A percentile compares a stretch with the other conserved stretches of the same genome.
Evolutionary conservation across 64 coral and sea anemone species (phyloP).

Genomic region (Dendrophyllia cribrosa): DNA sequence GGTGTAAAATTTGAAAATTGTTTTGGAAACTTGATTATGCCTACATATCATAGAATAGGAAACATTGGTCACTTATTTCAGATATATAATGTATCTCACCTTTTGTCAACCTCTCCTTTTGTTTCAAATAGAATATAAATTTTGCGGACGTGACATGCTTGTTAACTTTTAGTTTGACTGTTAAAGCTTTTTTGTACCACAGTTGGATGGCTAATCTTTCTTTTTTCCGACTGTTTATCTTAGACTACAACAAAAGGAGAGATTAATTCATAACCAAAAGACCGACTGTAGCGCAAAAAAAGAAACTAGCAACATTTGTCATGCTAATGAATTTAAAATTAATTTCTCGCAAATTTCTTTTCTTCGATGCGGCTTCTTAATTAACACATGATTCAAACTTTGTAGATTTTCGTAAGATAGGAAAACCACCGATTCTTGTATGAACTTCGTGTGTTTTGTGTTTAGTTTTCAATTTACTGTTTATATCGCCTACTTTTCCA

Average conservation of each 20-base stretch:
- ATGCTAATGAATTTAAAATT: constrained; percentile 28
- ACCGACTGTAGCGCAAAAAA: constrained; percentile 1
- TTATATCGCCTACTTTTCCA: neutral
- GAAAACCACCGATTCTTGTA: constrained; percentile 15
- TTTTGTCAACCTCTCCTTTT: constrained; percentile 7
- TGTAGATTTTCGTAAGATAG: neutral
- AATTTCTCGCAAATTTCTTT: constrained; percentile 22
- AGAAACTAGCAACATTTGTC: constrained; percentile 31
- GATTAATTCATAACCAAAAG: constrained; percentile 18
- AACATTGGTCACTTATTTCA: neutral
- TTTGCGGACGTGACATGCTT: neutral
- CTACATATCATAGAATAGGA: neutral
- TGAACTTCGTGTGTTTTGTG: too few relatives aligned
- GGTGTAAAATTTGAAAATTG: too few relatives aligned
- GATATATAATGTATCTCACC: neutral
- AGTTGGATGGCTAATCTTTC: neutral
- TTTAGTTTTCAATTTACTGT: neutral
- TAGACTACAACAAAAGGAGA: neutral
- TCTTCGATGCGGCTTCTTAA: neutral
- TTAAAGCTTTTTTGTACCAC: neutral
- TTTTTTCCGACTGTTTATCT: constrained; percentile 2
- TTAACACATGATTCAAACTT: constrained; percentile 19
- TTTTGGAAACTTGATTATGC: too few relatives aligned
- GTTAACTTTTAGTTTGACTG: neutral
- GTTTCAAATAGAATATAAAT: neutral